A percentile compares a stretch with the other conserved stretches of the same genome.
Evolutionary conservation across 1,140 invertebrate genomes (phyloP).

Genomic region (Choristoneura fumiferana): DNA sequence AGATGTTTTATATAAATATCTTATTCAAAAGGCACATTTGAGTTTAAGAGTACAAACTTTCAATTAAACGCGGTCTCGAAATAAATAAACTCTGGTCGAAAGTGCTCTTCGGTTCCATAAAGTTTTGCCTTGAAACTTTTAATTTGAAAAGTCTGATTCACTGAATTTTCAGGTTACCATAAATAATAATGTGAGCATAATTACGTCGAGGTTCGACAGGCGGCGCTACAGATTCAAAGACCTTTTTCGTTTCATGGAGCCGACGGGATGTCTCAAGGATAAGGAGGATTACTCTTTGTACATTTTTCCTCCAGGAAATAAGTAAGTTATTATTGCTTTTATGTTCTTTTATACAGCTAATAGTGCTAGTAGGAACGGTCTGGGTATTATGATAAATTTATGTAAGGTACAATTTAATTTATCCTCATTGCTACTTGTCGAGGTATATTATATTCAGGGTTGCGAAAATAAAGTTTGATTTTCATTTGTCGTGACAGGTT

Average conservation of each 20-base stretch:
- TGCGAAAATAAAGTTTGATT: no score
- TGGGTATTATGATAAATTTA: not conserved
- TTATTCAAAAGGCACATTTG: no score
- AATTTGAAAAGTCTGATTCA: constrained; percentile 1
- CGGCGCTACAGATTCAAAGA: constrained; percentile 76
- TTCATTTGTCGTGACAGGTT: no score
- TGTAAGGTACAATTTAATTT: no score
- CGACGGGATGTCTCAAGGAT: constrained; percentile 90
- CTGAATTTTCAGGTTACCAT: constrained; percentile 52
- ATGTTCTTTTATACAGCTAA: constrained; percentile 2
- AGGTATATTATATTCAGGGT: no score
- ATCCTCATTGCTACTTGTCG: no score
- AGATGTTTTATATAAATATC: no score
- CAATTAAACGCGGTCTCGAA: no score
- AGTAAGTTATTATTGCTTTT: constrained; percentile 75
- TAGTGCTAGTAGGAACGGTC: constrained; percentile 18
- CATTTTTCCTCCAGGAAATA: constrained; percentile 90
- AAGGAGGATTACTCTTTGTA: constrained; percentile 93
- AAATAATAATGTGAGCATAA: constrained; percentile 63
- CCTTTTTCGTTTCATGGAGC: constrained; percentile 84
- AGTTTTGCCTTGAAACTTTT: not conserved
- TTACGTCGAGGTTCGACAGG: constrained; percentile 60
- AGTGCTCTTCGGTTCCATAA: no score
- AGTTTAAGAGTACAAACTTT: no score
- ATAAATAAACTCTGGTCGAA: no score